Base-by-base conservation (phyloP, 1,140 invertebrate genomes). In the Diachasma alloeum region DNA sequence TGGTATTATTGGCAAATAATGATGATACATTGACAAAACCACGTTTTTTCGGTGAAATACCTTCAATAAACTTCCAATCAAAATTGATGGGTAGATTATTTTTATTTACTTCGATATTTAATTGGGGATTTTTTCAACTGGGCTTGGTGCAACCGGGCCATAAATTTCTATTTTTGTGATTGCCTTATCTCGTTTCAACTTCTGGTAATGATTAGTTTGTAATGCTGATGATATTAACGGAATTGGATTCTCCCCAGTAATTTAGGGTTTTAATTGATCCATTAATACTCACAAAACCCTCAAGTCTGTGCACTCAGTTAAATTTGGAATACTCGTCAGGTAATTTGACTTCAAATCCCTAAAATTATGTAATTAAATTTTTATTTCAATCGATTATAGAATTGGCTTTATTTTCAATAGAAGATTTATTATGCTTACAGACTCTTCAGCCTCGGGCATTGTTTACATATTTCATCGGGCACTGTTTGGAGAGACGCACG, bases 321-420 rank as follows among this genome's bases (percentile, higher is more conserved):
- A 91, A 82, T 94, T 92, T 36, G 95, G 95, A 80, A 97, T 88
- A 75, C 87, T 87, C 37, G 90, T 92, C 76, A 97, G 89, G 80
- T 91, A 90, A 89, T 97, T 98, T 39, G 93, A 94, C 87, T 96
- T 95, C 78, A 97, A 87, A 87, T 97, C 95, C 84, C 96, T 97
- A 91, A 74, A 68, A 39, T 37, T 66, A 4, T 11, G 42, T 42
- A 6, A 42, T 68, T 48, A 19, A 70, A 75, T 13, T 63, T 37
- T 56, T 53, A 36, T 72, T 67, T 42, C 39, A 56, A 13, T 66
- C 63, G n/a, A 44, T 9, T 74, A 66, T 37, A 11, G 5, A 17
- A 76, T 79, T 19, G 10, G 73, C 24, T 39, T 69, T 75, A 56
- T 76, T 76, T 76, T 39, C n/a, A 73, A 75, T 53, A 24, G 71